Base-by-base conservation (phyloP, 2,888 invertebrate genomes). In the Andrena chrysosceles region DNA sequence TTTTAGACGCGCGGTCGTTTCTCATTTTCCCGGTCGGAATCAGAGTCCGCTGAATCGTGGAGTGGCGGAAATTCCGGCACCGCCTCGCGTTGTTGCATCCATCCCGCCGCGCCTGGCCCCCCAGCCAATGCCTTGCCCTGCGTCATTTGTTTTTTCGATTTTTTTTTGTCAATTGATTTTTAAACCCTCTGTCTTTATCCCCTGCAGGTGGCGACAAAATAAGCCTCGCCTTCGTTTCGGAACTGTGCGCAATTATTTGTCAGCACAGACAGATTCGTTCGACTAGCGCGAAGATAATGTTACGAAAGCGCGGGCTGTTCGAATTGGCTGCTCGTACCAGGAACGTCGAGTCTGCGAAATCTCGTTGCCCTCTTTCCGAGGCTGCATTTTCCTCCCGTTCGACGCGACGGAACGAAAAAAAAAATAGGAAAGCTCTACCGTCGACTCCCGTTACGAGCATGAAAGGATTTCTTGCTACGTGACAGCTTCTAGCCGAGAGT, bases 21-120 rank as follows among this genome's bases (percentile, higher is more conserved):
- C 90, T 93, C 93, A 86, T 90, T 93, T 90, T 93, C 94, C 83
- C 93, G 93, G 91, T 94, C 94, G 86, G 94, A 94, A 92, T 93
- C 94, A 88, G 94, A 94, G 87, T 93, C 93, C 85, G 92, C 91
- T 89, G 93, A 92, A 91, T 94, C 93, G 89, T 93, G 94, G 89
- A 94, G 93, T 76, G 94, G 93, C 90, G 94, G 94, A 93, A 94
- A 94, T 91, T 94, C 94, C 80, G 94, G 94, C 84, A 94, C 93
- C 87, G 94, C 92, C 90, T 94, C 94, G 90, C 94, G 94, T 85
- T 94, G 93, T 86, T 94, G 94, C 90, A 93, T 93, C 93, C 94
- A 94, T 94, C 94, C 94, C 85, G 92, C 90, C 89, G 92, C 93
- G 81, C 93, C 93, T 87, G 93, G 91, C 91, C 93, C 91, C 90